Conservation (phyloP, 2,797 vertebrate genomes). For the Halcyon badia region DNA sequence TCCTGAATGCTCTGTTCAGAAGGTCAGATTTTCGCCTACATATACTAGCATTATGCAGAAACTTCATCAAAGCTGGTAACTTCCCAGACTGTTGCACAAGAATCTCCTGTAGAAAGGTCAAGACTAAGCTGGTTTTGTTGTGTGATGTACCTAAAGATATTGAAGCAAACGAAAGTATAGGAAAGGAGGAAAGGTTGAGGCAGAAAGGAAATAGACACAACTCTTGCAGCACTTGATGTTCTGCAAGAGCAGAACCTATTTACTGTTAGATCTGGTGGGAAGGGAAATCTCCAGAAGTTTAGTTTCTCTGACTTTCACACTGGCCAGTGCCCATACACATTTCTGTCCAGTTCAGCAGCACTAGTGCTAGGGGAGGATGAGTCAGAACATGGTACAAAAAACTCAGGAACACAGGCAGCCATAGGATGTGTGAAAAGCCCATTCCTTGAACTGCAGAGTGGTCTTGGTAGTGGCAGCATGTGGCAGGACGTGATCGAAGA, state of each 20-base stretch:
- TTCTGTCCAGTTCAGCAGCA: background rate
- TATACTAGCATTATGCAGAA: background rate
- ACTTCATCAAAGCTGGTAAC: background rate
- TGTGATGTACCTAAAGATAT: background rate
- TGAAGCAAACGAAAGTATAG: background rate
- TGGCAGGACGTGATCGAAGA: background rate
- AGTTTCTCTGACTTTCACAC: background rate
- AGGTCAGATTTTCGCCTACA: background rate
- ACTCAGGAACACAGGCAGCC: background rate
- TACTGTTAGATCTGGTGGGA: background rate
- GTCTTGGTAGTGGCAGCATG: no score
- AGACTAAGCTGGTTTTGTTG: background rate
- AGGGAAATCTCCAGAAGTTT: background rate
- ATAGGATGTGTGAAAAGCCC: background rate
- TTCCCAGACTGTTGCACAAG: background rate
- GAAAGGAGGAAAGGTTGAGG: background rate
- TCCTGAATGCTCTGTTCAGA: background rate
- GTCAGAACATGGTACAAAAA: background rate
- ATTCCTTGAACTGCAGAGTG: background rate
- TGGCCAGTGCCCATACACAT: accelerated
- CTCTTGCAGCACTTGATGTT: background rate
- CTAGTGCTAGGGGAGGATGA: background rate
- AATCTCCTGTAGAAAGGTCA: background rate
- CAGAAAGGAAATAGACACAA: background rate
- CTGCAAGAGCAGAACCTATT: background rate